A percentile compares a stretch with the other conserved stretches of the same genome.
Conservation (phyloP, 2,113 vertebrate species). For the Engystomops pustulosus region DNA sequence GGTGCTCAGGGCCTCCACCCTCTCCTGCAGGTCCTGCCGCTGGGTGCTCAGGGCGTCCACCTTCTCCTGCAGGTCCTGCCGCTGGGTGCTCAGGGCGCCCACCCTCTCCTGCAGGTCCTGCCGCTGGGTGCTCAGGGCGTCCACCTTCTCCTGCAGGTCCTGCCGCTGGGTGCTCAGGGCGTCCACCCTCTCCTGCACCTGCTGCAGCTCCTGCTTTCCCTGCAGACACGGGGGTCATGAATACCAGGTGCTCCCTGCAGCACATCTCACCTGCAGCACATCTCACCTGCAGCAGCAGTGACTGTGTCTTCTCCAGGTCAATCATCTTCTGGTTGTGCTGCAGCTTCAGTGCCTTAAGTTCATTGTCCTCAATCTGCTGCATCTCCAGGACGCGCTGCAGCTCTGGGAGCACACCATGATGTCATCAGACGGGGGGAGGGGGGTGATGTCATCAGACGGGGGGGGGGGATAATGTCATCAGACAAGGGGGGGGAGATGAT, state of each 20-base stretch:
- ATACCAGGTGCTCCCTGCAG: no score
- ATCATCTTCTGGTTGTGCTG: slow-evolving; percentile 76
- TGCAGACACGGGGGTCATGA: slow-evolving; percentile 55
- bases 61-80: no score
- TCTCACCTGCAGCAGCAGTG: slow-evolving; percentile 74
- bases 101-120: slow-evolving; percentile 72
- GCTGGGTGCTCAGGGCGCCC: no score
- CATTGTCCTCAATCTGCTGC: slow-evolving; percentile 75
- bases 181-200: slow-evolving; percentile 68
- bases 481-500: no score
- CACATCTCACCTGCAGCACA: not conserved
- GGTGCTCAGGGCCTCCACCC: no score
- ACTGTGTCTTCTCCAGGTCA: slow-evolving; percentile 75
- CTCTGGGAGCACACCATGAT: slow-evolving; percentile 74
- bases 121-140: no score
- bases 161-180: slow-evolving; percentile 75
- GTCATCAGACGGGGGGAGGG: no score
- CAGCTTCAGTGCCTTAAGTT: slow-evolving; percentile 73
- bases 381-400: slow-evolving; percentile 79
- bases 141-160: slow-evolving; percentile 71
- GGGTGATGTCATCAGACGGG: no score
- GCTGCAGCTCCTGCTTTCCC: slow-evolving; percentile 77
- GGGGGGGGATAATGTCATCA: not conserved
- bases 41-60: no score
- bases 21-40: no score